Evolutionary conservation across 2,888 invertebrate species (phyloP).

Genomic region (Brenthis daphne): DNA sequence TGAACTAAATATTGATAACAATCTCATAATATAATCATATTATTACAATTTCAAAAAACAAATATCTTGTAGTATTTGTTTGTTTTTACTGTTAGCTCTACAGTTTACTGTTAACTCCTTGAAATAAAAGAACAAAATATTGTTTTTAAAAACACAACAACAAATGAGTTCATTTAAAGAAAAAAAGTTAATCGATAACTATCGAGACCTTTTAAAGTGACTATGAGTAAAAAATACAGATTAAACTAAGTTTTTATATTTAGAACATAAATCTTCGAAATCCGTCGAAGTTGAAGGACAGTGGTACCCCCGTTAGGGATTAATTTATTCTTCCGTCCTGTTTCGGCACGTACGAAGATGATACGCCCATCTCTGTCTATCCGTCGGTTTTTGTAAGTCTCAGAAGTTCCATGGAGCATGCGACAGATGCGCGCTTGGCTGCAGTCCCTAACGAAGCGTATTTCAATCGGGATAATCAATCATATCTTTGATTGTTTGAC

Average conservation of each 20-base stretch:
- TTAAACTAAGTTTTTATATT: slow-evolving; percentile 39
- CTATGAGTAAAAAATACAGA: slow-evolving; percentile 37
- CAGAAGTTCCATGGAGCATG: slow-evolving; percentile 74
- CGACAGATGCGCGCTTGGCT: slow-evolving; percentile 80
- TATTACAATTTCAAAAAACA: too few relatives aligned
- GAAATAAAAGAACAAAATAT: not conserved
- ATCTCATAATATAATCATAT: too few relatives aligned
- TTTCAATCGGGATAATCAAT: slow-evolving; percentile 78
- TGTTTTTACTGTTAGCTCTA: too few relatives aligned
- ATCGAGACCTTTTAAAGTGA: slow-evolving; percentile 11
- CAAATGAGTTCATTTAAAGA: slow-evolving; percentile 4
- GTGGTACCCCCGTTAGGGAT: slow-evolving; percentile 57
- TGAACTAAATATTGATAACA: slow-evolving; percentile 37
- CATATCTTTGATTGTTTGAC: slow-evolving; percentile 76
- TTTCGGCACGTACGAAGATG: slow-evolving; percentile 44
- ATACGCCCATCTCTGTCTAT: slow-evolving; percentile 59
- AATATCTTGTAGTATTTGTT: too few relatives aligned
- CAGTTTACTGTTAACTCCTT: too few relatives aligned
- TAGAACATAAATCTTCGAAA: slow-evolving; percentile 50
- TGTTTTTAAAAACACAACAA: not conserved
- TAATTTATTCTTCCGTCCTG: slow-evolving; percentile 57
- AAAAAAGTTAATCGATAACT: slow-evolving; percentile 11
- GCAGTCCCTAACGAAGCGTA: slow-evolving; percentile 77
- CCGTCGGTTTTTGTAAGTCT: slow-evolving; percentile 69
- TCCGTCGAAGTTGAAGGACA: slow-evolving; percentile 60